Base-by-base conservation (phyloP, 1,140 invertebrate genomes). In the Leptinotarsa texana region DNA sequence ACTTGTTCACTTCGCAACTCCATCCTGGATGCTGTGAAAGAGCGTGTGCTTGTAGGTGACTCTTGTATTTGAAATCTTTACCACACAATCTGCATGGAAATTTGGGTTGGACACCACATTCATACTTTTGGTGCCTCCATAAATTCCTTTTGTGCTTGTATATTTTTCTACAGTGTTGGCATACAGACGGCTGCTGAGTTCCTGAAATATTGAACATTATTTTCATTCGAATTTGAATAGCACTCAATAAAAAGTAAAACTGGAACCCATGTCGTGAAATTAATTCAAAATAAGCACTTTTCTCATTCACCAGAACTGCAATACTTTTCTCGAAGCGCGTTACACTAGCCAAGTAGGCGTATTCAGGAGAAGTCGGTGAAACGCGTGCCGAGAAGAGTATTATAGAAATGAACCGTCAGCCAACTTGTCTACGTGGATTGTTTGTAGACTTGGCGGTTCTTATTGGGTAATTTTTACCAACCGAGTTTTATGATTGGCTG, bases 81-180 rank as follows among this genome's bases (percentile, higher is more conserved):
- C 48, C 4, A 62, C 81, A 82, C 17, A 78, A 62, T 5, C 63
- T 63, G 77, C 87, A 88, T 51, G 84, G 80, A 74, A 88, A 88
- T 84, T 87, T 86, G 1, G 87, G 86, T 75, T 87, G 85, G 67
- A 86, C 87, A 15, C 87, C 87, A 75, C 87, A 88, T 78, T 88
- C 88, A 69, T 88, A 88, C 5, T 86, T 88, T 6, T 86, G 82
- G 70, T 88, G 88, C 22, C 78, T 75, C 68, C 74, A 67, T 27
- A 81, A 63, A 1, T 77, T 76, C 15, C 76, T 15, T 65, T 75
- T 76, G 24, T 74, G 71, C 69, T 75, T 80, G 75, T 82, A 82
- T 1, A 73, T 75, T 8, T 75, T 74, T 27, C 63, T 73, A 69
- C 80, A 81, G 33, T 77, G 11, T 4, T 68, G 47, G 68, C 74